phyloP scores from a whole-genome alignment of 2,797 vertebrate genomes.

The Labroides dimidiatus region DNA sequence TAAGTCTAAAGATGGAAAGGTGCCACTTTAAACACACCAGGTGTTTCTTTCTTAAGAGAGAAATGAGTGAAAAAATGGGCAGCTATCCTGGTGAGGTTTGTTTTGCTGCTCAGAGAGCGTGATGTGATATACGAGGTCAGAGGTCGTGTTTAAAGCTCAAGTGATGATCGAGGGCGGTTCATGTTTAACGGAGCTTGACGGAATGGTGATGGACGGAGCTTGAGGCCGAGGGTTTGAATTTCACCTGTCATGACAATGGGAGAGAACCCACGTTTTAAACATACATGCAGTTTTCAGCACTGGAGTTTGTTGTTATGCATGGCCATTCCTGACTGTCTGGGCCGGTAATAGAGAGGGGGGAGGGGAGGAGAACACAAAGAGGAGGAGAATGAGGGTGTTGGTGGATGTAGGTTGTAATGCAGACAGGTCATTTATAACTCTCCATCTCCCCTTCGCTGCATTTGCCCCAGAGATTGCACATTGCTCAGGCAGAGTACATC shows the following conservation, averaged over 20 bases:
- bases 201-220: constrained; percentile 40
- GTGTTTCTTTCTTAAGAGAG: background rate
- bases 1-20: no score
- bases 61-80: background rate
- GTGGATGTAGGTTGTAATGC: constrained; percentile 46
- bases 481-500: constrained; percentile 30
- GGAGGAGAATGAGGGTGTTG: constrained; percentile 31
- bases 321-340: constrained; percentile 58
- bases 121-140: constrained; percentile 37
- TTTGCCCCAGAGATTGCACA: constrained; percentile 24
- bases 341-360: constrained; percentile 45
- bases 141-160: constrained; percentile 49
- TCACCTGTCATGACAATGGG: constrained; percentile 12
- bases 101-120: constrained; percentile 8
- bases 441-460: constrained; percentile 10
- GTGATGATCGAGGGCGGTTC: constrained; percentile 39
- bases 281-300: background rate
- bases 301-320: constrained; percentile 62
- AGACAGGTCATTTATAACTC: constrained; percentile 69
- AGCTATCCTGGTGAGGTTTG: background rate
- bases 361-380: constrained; percentile 35
- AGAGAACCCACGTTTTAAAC: background rate
- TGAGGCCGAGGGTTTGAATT: constrained; percentile 36
- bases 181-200: constrained; percentile 58
- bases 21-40: no score